Conservation (phyloP, 2,113 vertebrate species). For the Petroica traversi region DNA sequence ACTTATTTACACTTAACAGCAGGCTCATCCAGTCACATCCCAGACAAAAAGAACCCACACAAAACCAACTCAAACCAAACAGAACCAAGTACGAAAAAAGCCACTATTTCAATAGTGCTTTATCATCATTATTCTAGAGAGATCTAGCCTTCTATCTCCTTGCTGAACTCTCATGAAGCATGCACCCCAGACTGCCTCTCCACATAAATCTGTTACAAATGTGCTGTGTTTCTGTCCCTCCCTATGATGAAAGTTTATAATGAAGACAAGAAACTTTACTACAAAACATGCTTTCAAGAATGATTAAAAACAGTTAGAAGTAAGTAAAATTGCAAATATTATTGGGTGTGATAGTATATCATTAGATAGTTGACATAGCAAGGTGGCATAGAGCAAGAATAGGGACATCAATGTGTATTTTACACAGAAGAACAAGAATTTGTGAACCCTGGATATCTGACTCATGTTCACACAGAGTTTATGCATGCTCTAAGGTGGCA, state of each 20-base stretch:
- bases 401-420: background rate
- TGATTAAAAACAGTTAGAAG: background rate
- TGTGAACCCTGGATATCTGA: background rate
- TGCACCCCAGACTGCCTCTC: background rate
- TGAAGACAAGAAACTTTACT: background rate
- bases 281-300: background rate
- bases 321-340: background rate
- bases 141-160: background rate
- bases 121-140: background rate
- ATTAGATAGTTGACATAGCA: background rate
- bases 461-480: background rate
- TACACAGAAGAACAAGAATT: background rate
- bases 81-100: background rate
- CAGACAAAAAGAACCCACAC: background rate
- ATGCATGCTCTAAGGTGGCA: background rate
- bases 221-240: accelerated
- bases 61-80: background rate
- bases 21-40: background rate
- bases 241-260: background rate
- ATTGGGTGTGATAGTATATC: background rate
- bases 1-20: background rate
- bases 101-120: background rate
- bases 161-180: background rate
- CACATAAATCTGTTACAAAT: background rate
- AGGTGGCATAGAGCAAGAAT: background rate